Evolutionary conservation across 1,140 invertebrate species (phyloP).

Genomic region (Heliconius nattereri): DNA sequence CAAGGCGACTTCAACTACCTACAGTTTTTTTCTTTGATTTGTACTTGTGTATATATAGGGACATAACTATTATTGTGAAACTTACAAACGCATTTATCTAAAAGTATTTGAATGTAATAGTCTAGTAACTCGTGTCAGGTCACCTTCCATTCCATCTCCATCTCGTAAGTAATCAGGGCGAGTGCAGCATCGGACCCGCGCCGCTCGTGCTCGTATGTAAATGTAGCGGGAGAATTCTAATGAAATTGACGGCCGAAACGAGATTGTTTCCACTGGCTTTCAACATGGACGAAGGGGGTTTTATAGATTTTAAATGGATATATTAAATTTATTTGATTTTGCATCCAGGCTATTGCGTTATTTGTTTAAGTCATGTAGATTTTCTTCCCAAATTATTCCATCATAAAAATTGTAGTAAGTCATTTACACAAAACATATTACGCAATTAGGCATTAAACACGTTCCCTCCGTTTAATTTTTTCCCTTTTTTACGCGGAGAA

Average conservation of each 20-base stretch:
- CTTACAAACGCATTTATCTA: not conserved
- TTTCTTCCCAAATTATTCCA: not conserved
- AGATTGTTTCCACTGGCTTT: constrained; percentile 52
- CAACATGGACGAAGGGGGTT: not conserved
- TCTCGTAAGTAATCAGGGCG: constrained; percentile 58
- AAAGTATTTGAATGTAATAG: constrained; percentile 20
- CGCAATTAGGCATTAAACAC: constrained; percentile 58
- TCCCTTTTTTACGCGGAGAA: constrained; percentile 58
- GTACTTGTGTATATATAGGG: too few species aligned
- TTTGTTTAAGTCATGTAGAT: too few species aligned
- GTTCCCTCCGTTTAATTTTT: constrained; percentile 59
- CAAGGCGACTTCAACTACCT: too few species aligned
- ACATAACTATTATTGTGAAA: not conserved
- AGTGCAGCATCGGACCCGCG: constrained; percentile 53
- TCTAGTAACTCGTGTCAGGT: constrained; percentile 25
- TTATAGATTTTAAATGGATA: not conserved
- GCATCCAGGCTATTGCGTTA: too few species aligned
- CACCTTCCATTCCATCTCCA: constrained; percentile 31
- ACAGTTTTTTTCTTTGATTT: too few species aligned
- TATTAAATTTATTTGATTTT: not conserved
- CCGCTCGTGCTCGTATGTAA: constrained; percentile 52
- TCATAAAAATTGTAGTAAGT: not conserved
- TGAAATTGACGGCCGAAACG: constrained; percentile 69
- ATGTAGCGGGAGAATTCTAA: constrained; percentile 66
- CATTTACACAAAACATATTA: constrained; percentile 54